Base-by-base conservation (phyloP, 1,140 invertebrate genomes). In the Megathymus violae region DNA sequence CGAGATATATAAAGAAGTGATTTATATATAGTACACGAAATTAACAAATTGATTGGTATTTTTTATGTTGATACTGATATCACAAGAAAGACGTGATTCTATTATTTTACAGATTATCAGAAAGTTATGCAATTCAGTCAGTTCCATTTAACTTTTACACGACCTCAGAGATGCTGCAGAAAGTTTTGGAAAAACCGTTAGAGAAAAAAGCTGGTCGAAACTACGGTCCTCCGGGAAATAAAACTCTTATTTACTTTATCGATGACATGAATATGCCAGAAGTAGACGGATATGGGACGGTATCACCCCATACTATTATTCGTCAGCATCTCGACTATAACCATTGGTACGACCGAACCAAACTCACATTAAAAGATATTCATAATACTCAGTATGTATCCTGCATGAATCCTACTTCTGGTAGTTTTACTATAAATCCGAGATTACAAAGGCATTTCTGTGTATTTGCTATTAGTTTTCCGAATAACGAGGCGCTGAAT, bases 221-320 rank as follows among this genome's bases (percentile, higher is more conserved):
- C 92, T 99, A 96, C 77, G 98, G 97, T 3, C 98, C 98, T 14
- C 97, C 97, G 1, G 97, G 98, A 25, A 98, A 95, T 73, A 98
- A 98, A 88, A 96, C 95, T 0, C 91, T 99, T n/a, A 95, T 99
- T 62, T 99, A 99, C 83, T 99, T 99, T 85, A 96, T 99, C 61
- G 98, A 99, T 83, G 98, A 99, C 78, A 96, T 99, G 95, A 99
- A 99, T 82, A 99, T 99, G 98, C 98, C 98, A 10, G 97, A 98
- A 93, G 97, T 97, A 5, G 98, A 99, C 89, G 86, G 92, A 43
- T 99, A 99, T 78, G 98, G 97, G 9, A 99, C 98, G 0, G 98
- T 99, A 0, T 97, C 99, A 89, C 97, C 98, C 0, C 98, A 99
- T 82, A 99, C 98, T 0, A 91, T 99, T 4, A 98, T 99, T 50